These are phyloP conservation scores for Hydractinia echinata DNA, from an alignment of 30 jellyfish, hydroid and myxozoan species.

Conservation along the genomic window DNA sequence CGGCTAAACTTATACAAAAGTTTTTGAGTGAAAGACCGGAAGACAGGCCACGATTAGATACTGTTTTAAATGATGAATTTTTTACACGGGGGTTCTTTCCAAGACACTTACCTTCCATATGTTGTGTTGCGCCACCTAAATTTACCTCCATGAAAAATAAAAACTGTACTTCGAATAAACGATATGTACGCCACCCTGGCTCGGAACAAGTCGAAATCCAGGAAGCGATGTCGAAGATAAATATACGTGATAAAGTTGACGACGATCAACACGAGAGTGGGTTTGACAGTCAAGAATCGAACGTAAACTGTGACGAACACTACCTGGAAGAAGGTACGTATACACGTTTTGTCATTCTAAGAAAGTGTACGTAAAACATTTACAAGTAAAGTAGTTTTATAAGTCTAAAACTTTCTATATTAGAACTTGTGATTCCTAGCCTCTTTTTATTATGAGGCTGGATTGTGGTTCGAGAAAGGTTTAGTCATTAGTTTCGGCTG, in stretches of 20 bases:
- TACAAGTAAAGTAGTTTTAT: too few relatives aligned
- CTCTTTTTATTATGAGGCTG: too few relatives aligned
- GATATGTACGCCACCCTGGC: slow-evolving; percentile 41
- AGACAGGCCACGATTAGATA: slow-evolving; percentile 75
- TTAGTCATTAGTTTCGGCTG: too few relatives aligned
- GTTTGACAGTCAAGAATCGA: slow-evolving; percentile 90
- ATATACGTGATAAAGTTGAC: slow-evolving; percentile 44
- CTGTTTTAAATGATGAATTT: slow-evolving; percentile 78
- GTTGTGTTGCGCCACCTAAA: slow-evolving; percentile 97
- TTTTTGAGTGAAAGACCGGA: slow-evolving; percentile 91
- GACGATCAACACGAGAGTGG: slow-evolving; percentile 75
- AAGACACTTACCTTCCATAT: slow-evolving; percentile 70
- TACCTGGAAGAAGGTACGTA: slow-evolving; percentile 22
- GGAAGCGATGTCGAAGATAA: slow-evolving; percentile 63
- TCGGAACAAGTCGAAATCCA: slow-evolving; percentile 55
- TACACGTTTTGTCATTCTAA: neutral
- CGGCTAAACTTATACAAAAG: slow-evolving; percentile 85
- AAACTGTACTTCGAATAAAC: slow-evolving; percentile 21
- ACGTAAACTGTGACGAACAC: slow-evolving; percentile 50
- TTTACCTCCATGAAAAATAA: slow-evolving; percentile 61
- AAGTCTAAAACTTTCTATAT: too few relatives aligned
- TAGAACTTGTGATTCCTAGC: too few relatives aligned
- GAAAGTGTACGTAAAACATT: too few relatives aligned
- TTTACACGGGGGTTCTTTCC: slow-evolving; percentile 93
- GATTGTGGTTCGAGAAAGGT: too few relatives aligned